Evolutionary conservation across 2,888 invertebrate species (phyloP).

Genomic region (Serrognathus titanus): DNA sequence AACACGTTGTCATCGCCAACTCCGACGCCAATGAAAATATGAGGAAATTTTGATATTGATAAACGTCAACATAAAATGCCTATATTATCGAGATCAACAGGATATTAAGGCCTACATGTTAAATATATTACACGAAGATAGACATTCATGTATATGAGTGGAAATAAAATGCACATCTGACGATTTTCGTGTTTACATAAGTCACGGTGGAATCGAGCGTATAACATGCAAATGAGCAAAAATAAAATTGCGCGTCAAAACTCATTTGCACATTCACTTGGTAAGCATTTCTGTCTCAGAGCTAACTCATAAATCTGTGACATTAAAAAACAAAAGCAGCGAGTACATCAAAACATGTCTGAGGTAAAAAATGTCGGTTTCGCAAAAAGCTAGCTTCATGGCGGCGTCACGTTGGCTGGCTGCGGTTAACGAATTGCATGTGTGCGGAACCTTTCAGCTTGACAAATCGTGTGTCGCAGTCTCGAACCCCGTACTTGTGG

Average conservation of each 20-base stretch:
- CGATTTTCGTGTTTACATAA: not conserved
- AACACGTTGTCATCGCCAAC: no score
- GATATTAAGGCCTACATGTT: no score
- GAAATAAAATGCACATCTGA: not conserved
- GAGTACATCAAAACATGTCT: constrained; percentile 47
- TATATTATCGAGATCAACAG: no score
- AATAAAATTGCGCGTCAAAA: constrained; percentile 16
- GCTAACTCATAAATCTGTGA: constrained; percentile 42
- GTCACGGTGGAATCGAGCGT: not conserved
- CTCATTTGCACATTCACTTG: constrained; percentile 39
- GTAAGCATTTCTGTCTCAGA: constrained; percentile 33
- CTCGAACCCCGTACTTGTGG: constrained; percentile 33
- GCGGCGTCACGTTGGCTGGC: constrained; percentile 49
- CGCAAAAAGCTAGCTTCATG: constrained; percentile 43
- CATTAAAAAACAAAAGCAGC: constrained; percentile 44
- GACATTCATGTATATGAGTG: no score
- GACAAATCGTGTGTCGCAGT: constrained; percentile 47
- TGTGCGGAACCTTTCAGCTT: constrained; percentile 50
- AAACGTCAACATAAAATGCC: no score
- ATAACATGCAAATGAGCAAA: constrained; percentile 4
- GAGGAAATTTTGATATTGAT: no score
- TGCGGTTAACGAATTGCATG: constrained; percentile 50
- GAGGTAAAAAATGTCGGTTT: constrained; percentile 43
- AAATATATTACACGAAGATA: no score
- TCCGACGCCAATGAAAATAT: no score